These are phyloP conservation scores for Phytoseiulus persimilis DNA, from an alignment of 2,888 invertebrate species.

Conservation along the genomic window DNA sequence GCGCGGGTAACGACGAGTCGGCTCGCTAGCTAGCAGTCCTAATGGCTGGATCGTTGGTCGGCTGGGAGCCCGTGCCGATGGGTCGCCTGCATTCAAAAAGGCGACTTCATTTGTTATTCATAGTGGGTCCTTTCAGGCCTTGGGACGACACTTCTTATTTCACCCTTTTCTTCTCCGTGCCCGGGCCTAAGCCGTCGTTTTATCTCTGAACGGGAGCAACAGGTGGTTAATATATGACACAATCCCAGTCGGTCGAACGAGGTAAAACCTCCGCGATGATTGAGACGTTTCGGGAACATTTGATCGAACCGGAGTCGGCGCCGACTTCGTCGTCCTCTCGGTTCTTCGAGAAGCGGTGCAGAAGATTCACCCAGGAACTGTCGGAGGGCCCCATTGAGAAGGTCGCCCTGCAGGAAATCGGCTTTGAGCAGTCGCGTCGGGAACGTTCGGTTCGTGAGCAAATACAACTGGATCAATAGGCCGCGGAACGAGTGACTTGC, in stretches of 20 bases:
- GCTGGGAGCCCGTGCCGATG: not conserved
- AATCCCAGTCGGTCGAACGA: not conserved
- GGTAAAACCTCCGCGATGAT: no score
- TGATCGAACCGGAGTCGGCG: no score
- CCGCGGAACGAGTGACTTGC: not conserved
- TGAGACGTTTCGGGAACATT: no score
- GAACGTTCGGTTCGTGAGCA: not conserved
- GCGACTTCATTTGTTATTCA: not conserved
- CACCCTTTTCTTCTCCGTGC: not conserved
- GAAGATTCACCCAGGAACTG: no score
- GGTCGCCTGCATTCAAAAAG: not conserved
- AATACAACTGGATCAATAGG: not conserved
- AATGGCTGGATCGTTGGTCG: not conserved
- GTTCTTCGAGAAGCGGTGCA: no score
- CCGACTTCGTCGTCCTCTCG: no score
- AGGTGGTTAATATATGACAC: not conserved
- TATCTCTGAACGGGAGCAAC: not conserved
- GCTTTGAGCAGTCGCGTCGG: not conserved
- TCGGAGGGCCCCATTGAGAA: not conserved
- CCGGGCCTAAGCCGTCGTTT: not conserved
- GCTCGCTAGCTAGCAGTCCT: not conserved
- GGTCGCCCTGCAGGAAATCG: not conserved
- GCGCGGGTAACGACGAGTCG: not conserved
- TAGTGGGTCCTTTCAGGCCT: not conserved
- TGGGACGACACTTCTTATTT: not conserved